phyloP scores from a whole-genome alignment of 1,140 invertebrate genomes.

The Trissolcus basalis region DNA sequence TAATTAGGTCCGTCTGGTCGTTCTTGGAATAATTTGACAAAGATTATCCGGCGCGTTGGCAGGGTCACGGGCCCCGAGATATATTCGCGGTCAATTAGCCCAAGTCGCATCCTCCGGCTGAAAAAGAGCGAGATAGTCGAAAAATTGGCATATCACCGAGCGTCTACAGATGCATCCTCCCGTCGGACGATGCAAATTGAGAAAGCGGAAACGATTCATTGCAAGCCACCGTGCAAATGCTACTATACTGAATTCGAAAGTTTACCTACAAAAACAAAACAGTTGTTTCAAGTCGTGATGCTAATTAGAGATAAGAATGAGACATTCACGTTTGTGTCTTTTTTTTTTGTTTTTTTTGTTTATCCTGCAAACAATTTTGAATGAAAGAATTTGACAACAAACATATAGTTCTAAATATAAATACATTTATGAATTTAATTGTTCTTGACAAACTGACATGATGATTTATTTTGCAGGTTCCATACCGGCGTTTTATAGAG shows the following conservation, averaged over 20 bases:
- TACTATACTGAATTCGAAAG: slow-evolving; percentile 41
- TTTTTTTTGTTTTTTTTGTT: too few relatives aligned
- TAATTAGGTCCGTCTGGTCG: too few relatives aligned
- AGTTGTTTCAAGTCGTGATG: slow-evolving; percentile 19
- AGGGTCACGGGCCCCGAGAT: slow-evolving; percentile 10
- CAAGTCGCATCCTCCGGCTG: not conserved
- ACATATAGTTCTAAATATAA: too few relatives aligned
- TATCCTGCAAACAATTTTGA: too few relatives aligned
- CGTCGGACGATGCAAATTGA: slow-evolving; percentile 38
- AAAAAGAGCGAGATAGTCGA: not conserved
- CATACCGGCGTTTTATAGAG: slow-evolving; percentile 80
- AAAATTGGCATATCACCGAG: not conserved
- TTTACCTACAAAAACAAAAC: slow-evolving; percentile 37
- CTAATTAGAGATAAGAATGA: slow-evolving; percentile 17
- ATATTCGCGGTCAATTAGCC: slow-evolving; percentile 18
- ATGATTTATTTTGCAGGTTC: slow-evolving; percentile 73
- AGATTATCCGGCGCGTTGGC: too few relatives aligned
- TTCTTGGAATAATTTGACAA: too few relatives aligned
- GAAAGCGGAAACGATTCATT: slow-evolving; percentile 54
- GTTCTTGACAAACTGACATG: not conserved
- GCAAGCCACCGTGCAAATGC: slow-evolving; percentile 24
- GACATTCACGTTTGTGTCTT: not conserved
- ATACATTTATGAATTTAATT: too few relatives aligned
- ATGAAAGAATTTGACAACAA: too few relatives aligned
- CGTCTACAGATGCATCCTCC: slow-evolving; percentile 5